Base-by-base conservation (phyloP, 23 tunicate genomes). In the Aplidium turbinatum region DNA sequence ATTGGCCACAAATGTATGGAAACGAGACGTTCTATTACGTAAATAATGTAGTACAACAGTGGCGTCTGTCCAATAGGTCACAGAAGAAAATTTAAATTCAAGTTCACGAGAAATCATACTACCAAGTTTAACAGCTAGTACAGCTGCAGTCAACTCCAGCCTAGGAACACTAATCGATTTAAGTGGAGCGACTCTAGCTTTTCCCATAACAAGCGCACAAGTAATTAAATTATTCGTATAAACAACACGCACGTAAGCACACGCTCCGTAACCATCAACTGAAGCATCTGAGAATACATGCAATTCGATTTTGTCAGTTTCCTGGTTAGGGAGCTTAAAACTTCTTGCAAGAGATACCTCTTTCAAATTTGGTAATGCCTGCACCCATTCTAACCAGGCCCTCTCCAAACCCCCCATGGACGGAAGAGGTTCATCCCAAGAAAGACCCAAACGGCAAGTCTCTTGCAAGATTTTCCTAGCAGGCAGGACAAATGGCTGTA, bases 261-360 rank as follows among this genome's bases (percentile, higher is more conserved):
- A 47, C 16, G 19, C 73, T 6, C 74, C 82, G 46, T 77, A 77
- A 0, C 61, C 82, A 6, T 16, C 63, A 0, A 38, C 58, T 4
- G 58, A 38, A 16, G 74, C 82, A 47, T 77, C 74, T 6, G 73
- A 77, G 23, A 77, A 63, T 18, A 42, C n/a, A 77, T 77, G 82
- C 50, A 58, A 45, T 1, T 62, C 42, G 4, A 31, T 20, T 6
- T 19, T 29, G n/a, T n/a, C n/a, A n/a, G n/a, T n/a, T n/a, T n/a
- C n/a, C n/a, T n/a, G n/a, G n/a, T n/a, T n/a, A n/a, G n/a, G n/a
- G n/a, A n/a, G n/a, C n/a, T n/a, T n/a, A n/a, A n/a, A n/a, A n/a
- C n/a, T n/a, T n/a, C n/a, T n/a, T n/a, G n/a, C n/a, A n/a, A n/a
- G n/a, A n/a, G n/a, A n/a, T n/a, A n/a, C n/a, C n/a, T n/a, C n/a